phyloP scores from a whole-genome alignment of 2,797 vertebrate species.

The Myiothlypis coronata region DNA sequence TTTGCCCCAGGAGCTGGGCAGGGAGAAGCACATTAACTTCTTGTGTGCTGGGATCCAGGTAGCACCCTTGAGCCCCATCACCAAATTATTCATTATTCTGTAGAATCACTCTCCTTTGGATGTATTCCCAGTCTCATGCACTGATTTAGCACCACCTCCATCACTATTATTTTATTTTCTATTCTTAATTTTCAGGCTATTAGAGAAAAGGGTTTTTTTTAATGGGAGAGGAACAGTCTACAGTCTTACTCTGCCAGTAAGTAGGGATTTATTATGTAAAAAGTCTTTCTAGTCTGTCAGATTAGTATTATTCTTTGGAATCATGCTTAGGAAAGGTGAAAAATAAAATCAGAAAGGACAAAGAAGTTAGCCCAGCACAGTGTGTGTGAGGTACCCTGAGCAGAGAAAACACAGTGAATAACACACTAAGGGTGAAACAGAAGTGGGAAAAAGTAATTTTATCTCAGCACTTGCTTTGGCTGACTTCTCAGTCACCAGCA shows the following conservation, averaged over 20 bases:
- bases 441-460: slow-evolving; percentile 49
- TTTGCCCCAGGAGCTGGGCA: not conserved
- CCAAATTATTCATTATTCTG: not conserved
- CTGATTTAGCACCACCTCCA: not conserved
- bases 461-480: slow-evolving; percentile 61
- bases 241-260: not conserved
- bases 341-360: slow-evolving; percentile 42
- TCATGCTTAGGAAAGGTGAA: not conserved
- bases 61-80: not conserved
- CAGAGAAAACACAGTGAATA: slow-evolving; percentile 5
- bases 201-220: not conserved
- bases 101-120: not conserved
- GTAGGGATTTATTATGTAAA: not conserved
- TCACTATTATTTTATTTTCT: not conserved
- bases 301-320: slow-evolving; percentile 24
- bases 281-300: not conserved
- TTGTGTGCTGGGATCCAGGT: not conserved
- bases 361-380: slow-evolving; percentile 26
- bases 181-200: not conserved
- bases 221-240: not conserved
- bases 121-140: not conserved
- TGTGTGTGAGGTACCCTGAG: not conserved
- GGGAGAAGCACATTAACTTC: not conserved
- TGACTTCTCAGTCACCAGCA: slow-evolving; percentile 41
- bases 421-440: not conserved